Evolutionary conservation across 2,797 vertebrate species (phyloP), one percentile per base, ranked within the genome.

Genomic region (Nannoperca obscura): DNA sequence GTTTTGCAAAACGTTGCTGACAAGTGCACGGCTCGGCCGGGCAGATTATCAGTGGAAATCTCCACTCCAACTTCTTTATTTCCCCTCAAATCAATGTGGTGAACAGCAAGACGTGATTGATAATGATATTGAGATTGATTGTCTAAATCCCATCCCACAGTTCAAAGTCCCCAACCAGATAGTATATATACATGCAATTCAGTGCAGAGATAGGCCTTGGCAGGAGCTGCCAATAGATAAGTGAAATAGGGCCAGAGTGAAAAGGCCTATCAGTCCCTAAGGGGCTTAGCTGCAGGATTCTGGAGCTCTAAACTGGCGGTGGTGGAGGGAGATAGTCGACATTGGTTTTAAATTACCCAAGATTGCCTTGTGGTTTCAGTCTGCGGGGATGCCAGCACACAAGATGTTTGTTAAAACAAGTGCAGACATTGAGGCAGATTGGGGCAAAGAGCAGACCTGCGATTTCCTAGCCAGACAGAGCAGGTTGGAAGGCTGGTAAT

Each of bases 111-210:
- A 85, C 89, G 94, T 95, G 96, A 95, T 96, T 96, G 96, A 95
- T 96, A 96, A 96, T 95, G 95, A 96, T 97, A 97, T 95, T 95
- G 95, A 96, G 94, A 96, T 96, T 96, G 96, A 96, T 96, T 93
- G 93, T 92, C 94, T 94, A 97, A 97, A 97, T 96, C 96, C 95
- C 94, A 89, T 95, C 90, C 92, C 84, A 91, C 94, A 96, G 93
- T 96, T 96, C 93, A 95, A 95, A 96, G 95, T 95, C 93, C 90
- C 94, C 92, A 93, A 95, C 93, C 92, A 94, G 93, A 94, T 94
- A 93, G 89, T 93, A 88, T 94, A 90, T 92, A 92, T 94, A 94
- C 91, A 95, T 94, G 94, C 93, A 95, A 95, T 95, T 90, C 90
- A 90, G 91, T 84, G 81, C 82, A 85, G 92, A 94, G 93, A 92